Base-by-base conservation (phyloP, 1,140 invertebrate genomes). In the Bacillus rossius region DNA sequence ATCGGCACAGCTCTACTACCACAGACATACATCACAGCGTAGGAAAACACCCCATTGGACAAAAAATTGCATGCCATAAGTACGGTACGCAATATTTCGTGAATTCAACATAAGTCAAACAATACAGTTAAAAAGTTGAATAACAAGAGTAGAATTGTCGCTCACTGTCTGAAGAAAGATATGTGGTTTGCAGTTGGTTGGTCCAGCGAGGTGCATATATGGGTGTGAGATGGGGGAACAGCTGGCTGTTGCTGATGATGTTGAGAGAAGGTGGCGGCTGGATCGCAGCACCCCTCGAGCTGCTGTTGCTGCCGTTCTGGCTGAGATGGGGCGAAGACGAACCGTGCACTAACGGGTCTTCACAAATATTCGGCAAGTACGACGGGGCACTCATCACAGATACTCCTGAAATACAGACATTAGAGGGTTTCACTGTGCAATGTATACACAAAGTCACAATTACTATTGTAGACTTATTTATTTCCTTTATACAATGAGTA, bases 341-440 rank as follows among this genome's bases (percentile, higher is more conserved):
- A 16, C 40, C 48, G 34, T n/a, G 26, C 23, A 25, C 25, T 20
- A 43, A 10, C 13, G 52, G 41, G 54, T 59, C 80, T 67, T 85
- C 83, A 16, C 87, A 86, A 3, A 90, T 89, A 64, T 90, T 90
- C 4, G 88, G 87, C 50, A 89, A 68, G 66, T 87, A 90, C 8
- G 57, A 54, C 8, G 57, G 49, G 10, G 57, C 22, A 29, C 55
- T 37, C 26, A 57, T n/a, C 10, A 51, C 40, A 19, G 57, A 50
- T 22, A 59, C 57, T 13, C 57, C 57, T 59, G 34, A 43, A 43
- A n/a, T n/a, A n/a, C n/a, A 20, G 16, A 13, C n/a, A n/a, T n/a
- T n/a, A n/a, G n/a, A n/a, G n/a, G n/a, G n/a, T n/a, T n/a, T n/a
- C n/a, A n/a, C n/a, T n/a, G n/a, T n/a, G n/a, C n/a, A n/a, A n/a